Evolutionary conservation across 2,888 invertebrate species (phyloP).

Genomic region (Liopterus haemorrhoidalis): DNA sequence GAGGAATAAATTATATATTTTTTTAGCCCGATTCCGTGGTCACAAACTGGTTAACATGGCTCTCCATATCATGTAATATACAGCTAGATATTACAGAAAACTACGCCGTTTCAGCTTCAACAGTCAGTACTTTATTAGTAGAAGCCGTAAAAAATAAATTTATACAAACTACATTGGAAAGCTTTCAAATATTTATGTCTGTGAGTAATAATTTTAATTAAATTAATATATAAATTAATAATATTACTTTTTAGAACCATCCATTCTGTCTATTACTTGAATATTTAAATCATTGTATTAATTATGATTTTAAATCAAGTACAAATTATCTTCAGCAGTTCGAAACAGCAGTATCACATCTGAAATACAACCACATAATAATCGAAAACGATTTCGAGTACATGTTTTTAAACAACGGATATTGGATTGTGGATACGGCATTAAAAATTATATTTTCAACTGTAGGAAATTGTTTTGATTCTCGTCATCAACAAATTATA

Average conservation of each 20-base stretch:
- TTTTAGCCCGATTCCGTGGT: conserved; percentile 58
- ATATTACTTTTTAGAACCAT: conserved; percentile 53
- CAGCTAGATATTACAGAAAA: conserved; percentile 29
- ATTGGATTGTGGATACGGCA: conserved; percentile 53
- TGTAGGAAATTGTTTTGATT: conserved; percentile 56
- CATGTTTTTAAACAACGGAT: conserved; percentile 49
- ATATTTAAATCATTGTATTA: conserved; percentile 39
- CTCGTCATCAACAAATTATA: conserved; percentile 57
- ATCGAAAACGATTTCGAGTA: conserved; percentile 43
- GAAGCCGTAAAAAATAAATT: conserved; percentile 53
- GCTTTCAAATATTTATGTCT: conserved; percentile 65
- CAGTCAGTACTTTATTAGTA: conserved; percentile 46
- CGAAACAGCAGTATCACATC: conserved; percentile 36
- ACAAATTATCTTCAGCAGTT: conserved; percentile 43
- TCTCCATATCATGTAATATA: conserved; percentile 41
- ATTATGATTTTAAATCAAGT: conserved; percentile 39
- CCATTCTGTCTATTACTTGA: conserved; percentile 48
- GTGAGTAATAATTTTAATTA: conserved; percentile 44
- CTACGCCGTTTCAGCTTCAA: conserved; percentile 27
- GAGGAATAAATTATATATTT: no score
- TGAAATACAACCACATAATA: conserved; percentile 37
- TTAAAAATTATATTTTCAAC: conserved; percentile 57
- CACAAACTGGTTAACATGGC: conserved; percentile 57
- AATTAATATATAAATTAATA: conserved; percentile 14
- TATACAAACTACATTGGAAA: conserved; percentile 56